A percentile compares a stretch with the other conserved stretches of the same genome.
These are phyloP conservation scores for Clunio marinus DNA, from an alignment of 2,888 invertebrate species.

Conservation along the genomic window DNA sequence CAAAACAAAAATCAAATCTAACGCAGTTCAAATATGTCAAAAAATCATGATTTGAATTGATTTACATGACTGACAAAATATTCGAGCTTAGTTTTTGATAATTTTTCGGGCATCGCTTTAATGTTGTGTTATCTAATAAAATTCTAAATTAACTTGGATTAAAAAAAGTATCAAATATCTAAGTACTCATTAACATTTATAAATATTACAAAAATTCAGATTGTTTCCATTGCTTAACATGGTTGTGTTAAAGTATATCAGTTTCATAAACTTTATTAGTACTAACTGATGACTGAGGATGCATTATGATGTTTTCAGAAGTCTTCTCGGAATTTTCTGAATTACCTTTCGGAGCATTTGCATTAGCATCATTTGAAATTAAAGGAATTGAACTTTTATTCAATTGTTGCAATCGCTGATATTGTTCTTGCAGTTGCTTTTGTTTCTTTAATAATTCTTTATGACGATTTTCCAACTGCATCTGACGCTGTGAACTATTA, in stretches of 20 bases:
- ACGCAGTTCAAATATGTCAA: no score
- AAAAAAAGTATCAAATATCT: no score
- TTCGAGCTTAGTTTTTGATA: no score
- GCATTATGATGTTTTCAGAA: slow-evolving; percentile 6
- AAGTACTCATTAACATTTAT: neutral
- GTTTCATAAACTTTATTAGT: slow-evolving; percentile 86
- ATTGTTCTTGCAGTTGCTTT: slow-evolving; percentile 84
- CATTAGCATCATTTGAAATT: slow-evolving; percentile 68
- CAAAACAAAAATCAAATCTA: no score
- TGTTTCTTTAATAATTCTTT: slow-evolving; percentile 85
- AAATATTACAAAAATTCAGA: slow-evolving; percentile 40
- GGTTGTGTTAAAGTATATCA: slow-evolving; percentile 82
- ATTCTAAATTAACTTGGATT: no score
- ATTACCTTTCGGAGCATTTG: slow-evolving; percentile 66
- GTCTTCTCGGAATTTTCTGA: slow-evolving; percentile 43
- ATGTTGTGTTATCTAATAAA: no score
- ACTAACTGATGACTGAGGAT: slow-evolving; percentile 47
- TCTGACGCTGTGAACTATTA: slow-evolving; percentile 62
- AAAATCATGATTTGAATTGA: no score
- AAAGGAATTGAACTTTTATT: slow-evolving; percentile 70
- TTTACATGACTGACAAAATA: no score
- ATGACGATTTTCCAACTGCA: slow-evolving; percentile 79
- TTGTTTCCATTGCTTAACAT: slow-evolving; percentile 46
- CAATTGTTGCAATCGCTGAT: slow-evolving; percentile 80
- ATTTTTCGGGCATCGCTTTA: no score